Evolutionary conservation across 1,140 invertebrate species (phyloP).

Genomic region (Megalopta genalis): DNA sequence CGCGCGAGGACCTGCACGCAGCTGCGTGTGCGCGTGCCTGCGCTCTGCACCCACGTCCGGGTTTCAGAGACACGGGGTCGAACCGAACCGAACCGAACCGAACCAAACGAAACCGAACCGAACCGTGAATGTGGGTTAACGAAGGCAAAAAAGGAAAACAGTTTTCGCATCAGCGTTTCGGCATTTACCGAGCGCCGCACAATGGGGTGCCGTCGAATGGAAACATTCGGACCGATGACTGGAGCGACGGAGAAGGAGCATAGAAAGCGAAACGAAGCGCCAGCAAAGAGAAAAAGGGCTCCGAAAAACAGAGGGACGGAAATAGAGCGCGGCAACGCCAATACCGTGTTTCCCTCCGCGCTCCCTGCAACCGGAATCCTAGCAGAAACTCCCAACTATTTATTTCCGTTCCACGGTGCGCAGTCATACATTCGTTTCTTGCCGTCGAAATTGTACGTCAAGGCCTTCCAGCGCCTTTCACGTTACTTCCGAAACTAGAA

Average conservation of each 20-base stretch:
- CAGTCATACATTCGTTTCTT: constrained; percentile 8
- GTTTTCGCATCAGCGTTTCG: constrained; percentile 68
- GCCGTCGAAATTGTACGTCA: not conserved
- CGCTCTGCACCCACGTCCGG: not conserved
- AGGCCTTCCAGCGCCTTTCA: not conserved
- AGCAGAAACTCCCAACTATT: constrained; percentile 31
- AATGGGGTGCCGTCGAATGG: constrained; percentile 63
- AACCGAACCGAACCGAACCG: constrained; percentile 8
- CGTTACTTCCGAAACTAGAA: not conserved
- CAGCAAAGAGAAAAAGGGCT: constrained; percentile 47
- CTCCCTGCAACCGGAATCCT: constrained; percentile 30
- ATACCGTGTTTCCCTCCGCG: constrained; percentile 35
- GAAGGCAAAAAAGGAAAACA: constrained; percentile 71
- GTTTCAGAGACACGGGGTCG: not conserved
- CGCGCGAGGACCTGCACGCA: not conserved
- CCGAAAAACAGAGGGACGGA: constrained; percentile 48
- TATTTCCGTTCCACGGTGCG: constrained; percentile 23
- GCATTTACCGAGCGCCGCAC: constrained; percentile 57
- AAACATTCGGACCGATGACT: constrained; percentile 55
- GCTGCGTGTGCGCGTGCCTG: not conserved
- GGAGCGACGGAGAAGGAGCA: constrained; percentile 21
- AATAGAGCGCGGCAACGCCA: constrained; percentile 51
- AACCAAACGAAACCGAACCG: not conserved
- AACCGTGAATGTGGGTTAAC: constrained; percentile 74
- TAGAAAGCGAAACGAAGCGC: constrained; percentile 34